Evolutionary conservation across 1,140 invertebrate genomes (phyloP).

Genomic region (Melanaphis sacchari): DNA sequence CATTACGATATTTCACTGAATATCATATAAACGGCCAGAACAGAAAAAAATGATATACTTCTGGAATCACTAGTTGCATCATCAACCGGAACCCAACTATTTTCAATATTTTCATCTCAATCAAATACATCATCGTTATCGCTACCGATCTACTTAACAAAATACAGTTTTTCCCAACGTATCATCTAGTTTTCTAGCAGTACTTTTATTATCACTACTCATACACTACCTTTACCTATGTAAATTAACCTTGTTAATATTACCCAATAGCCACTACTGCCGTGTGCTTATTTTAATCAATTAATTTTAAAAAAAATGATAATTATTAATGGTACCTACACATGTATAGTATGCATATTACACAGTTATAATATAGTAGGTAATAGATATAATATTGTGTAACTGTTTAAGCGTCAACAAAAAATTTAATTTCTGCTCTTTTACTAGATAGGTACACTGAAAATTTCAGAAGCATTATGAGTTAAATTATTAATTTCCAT

Average conservation of each 20-base stretch:
- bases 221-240: no score
- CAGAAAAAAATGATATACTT: background rate
- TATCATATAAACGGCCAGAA: background rate
- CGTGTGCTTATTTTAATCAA: background rate
- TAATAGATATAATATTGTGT: background rate
- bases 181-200: background rate
- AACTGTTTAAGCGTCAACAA: background rate
- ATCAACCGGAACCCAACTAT: background rate
- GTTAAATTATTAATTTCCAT: conserved; percentile 3
- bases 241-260: background rate
- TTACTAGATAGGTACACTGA: background rate
- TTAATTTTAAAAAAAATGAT: background rate
- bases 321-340: background rate
- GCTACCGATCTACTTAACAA: background rate
- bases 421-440: background rate
- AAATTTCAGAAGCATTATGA: background rate
- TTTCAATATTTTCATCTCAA: background rate
- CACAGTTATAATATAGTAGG: background rate
- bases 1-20: background rate
- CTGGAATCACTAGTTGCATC: background rate
- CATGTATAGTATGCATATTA: background rate
- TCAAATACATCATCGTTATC: background rate
- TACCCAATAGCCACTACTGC: background rate
- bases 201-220: background rate
- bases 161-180: background rate